phyloP scores from a whole-genome alignment of 2,888 invertebrate species.

The Notodonta ziczac region DNA sequence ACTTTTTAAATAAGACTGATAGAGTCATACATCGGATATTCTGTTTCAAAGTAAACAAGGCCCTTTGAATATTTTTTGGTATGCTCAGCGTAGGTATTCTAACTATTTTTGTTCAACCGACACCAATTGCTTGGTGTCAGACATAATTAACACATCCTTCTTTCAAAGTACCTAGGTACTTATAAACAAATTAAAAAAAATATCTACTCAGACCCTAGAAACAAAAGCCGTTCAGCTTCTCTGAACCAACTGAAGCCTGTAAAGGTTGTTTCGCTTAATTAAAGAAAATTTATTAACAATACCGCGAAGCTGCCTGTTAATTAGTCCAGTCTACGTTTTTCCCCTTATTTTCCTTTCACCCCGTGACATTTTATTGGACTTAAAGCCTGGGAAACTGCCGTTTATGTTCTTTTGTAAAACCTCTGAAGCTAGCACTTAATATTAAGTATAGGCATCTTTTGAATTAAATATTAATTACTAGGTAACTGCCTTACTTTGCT shows the following conservation, averaged over 20 bases:
- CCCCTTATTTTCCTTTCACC: constrained; percentile 30
- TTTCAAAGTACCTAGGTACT: neutral
- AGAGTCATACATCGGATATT: too few relatives aligned
- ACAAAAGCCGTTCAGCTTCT: constrained; percentile 10
- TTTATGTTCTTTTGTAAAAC: constrained; percentile 18
- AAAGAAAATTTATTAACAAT: constrained; percentile 33
- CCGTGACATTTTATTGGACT: constrained; percentile 26
- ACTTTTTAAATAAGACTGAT: too few relatives aligned
- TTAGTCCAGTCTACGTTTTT: constrained; percentile 30
- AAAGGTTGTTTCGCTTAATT: constrained; percentile 31
- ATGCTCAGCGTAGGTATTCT: too few relatives aligned
- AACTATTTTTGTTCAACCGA: too few relatives aligned
- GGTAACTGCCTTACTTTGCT: neutral
- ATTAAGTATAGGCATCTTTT: constrained; percentile 13
- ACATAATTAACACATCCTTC: too few relatives aligned
- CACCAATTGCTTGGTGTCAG: too few relatives aligned
- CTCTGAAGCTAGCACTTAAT: constrained; percentile 3
- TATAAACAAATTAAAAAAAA: too few relatives aligned
- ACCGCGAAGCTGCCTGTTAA: constrained; percentile 39
- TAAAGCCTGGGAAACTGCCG: constrained; percentile 11
- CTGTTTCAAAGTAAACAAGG: too few relatives aligned
- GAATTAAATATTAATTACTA: constrained; percentile 22
- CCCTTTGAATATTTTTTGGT: too few relatives aligned
- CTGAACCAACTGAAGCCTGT: constrained; percentile 12
- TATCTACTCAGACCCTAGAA: neutral